Base-by-base conservation (phyloP, 2,797 vertebrate genomes). In the Catharus ustulatus region DNA sequence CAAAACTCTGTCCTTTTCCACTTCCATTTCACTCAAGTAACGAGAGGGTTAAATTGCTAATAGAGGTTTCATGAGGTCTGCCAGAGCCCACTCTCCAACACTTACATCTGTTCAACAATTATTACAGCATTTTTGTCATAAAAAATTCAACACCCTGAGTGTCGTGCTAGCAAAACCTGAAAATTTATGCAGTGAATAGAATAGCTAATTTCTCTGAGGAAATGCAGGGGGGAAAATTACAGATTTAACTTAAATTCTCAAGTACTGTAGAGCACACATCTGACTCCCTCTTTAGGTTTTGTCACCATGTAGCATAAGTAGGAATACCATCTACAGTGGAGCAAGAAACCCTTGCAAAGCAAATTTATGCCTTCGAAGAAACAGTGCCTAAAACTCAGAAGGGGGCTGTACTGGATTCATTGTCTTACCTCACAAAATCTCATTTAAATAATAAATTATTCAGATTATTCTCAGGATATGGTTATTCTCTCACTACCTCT, bases 71-170 rank as follows among this genome's bases (percentile, higher is more conserved):
- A 98, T 98, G 98, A 99, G 98, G 98, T 99, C 98, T 98, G 98
- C 98, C 98, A 97, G 98, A 98, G 98, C 98, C 97, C 97, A 98
- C 98, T 98, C 98, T 98, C 98, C 98, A 98, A 98, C 98, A 99
- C 98, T 98, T 99, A 99, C 99, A 99, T 99, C 98, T 99, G 99
- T 99, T 99, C 98, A 98, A 99, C 98, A 99, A 99, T 99, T 99
- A 99, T 99, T 99, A 99, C 98, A 99, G 98, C 98, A 98, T 98
- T 99, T 99, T 99, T 98, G 98, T 98, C 98, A 99, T 99, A 99
- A 99, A 99, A 99, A 98, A 99, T 99, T 99, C 98, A 99, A 99
- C 98, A 99, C 98, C 98, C 98, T 96, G 98, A 98, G 99, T 99
- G 98, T 99, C 98, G 97, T 98, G 98, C 98, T 97, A 98, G 98